Base-by-base conservation (phyloP, 2,888 invertebrate genomes). In the Epinotia brunnichana region DNA sequence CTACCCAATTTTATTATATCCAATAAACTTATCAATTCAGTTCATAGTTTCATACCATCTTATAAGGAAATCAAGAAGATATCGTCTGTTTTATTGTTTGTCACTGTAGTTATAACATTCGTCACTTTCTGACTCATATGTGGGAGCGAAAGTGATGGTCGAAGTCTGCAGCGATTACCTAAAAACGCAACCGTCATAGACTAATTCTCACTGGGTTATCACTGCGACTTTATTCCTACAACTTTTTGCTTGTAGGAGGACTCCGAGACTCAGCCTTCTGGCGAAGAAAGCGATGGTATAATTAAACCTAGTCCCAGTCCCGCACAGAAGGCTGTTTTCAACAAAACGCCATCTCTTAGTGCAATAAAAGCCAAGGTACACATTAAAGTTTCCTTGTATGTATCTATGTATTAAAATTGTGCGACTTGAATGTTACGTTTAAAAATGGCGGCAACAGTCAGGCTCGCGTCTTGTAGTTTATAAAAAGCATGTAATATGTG, bases 231-330 rank as follows among this genome's bases (percentile, higher is more conserved):
- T 69, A 57, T 56, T 69, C 48, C 64, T 63, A 62, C 44, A 59
- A 64, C 35, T 74, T 61, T 76, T 69, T 76, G 75, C 68, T 87
- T 87, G 69, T 82, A 91, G 91, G 92, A 92, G 73, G 92, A 92
- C 48, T 79, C 85, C 39, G 92, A 92, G 75, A 84, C 85, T 60
- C 89, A 87, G 75, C 92, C 90, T 67, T 91, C 91, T 54, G 92
- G 90, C 53, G 92, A 92, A 79, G 92, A 92, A 74, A 92, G 91
- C 81, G 92, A 92, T 79, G 87, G 87, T 60, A 79, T 86, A 69
- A 74, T 83, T 72, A 88, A 87, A 82, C 77, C 82, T 77, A 86
- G 79, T 75, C 81, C 85, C 19, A 86, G 79, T 75, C 81, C 85
- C 19, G 80, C 79, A 59, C 79, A 81, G 63, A 87, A 85, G 79